Evolutionary conservation across 1,140 invertebrate genomes (phyloP).

Genomic region (Bicyclus anynana): DNA sequence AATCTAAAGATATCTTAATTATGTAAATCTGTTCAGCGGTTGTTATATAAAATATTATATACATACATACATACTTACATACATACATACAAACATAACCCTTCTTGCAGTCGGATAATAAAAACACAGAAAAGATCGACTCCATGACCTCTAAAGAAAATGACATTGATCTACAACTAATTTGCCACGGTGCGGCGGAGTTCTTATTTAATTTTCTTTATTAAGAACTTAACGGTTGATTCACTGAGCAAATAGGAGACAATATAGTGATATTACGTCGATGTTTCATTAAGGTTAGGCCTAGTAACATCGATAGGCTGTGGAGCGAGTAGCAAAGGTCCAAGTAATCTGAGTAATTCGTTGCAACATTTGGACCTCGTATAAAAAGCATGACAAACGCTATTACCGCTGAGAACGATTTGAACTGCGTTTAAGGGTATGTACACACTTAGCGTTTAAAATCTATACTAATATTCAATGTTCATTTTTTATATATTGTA

Average conservation of each 20-base stretch:
- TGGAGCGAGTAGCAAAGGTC: constrained; percentile 13
- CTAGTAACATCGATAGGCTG: constrained; percentile 20
- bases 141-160: neutral
- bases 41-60: too few relatives aligned
- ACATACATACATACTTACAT: too few relatives aligned
- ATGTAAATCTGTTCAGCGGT: too few relatives aligned
- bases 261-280: neutral
- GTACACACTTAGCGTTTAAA: constrained; percentile 2
- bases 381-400: constrained; percentile 52
- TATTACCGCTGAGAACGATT: constrained; percentile 40
- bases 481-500: neutral
- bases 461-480: too few relatives aligned
- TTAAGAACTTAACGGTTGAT: neutral
- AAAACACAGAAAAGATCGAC: neutral
- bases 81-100: too few relatives aligned
- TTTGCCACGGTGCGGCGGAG: neutral
- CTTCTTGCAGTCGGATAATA: too few relatives aligned
- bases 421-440: constrained; percentile 17
- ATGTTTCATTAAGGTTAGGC: constrained; percentile 10
- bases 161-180: neutral
- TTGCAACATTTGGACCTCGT: constrained; percentile 26
- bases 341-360: constrained; percentile 7
- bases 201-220: neutral
- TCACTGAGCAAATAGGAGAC: neutral
- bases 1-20: too few relatives aligned